Evolutionary conservation across 2,888 invertebrate species (phyloP).

Genomic region (Antheraea assamensis): DNA sequence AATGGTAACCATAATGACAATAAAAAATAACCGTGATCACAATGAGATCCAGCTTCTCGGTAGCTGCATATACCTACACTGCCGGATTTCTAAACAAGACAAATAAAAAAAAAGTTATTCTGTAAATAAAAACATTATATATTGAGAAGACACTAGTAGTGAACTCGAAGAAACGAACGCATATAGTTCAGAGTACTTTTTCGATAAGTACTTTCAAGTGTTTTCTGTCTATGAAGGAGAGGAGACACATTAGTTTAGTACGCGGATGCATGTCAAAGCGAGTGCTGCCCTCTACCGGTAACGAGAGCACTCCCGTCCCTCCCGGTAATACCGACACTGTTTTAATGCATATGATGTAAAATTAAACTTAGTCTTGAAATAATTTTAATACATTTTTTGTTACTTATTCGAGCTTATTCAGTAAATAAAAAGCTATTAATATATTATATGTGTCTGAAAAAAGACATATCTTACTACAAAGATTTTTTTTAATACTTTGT

Average conservation of each 20-base stretch:
- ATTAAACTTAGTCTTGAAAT: background rate
- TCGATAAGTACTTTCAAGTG: background rate
- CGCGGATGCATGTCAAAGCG: background rate
- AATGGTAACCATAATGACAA: too few relatives aligned
- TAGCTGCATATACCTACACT: too few relatives aligned
- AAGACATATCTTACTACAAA: too few relatives aligned
- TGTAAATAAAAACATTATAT: too few relatives aligned
- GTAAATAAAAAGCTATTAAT: too few relatives aligned
- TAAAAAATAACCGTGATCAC: too few relatives aligned
- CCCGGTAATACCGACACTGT: background rate
- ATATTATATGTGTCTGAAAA: too few relatives aligned
- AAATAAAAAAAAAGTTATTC: too few relatives aligned
- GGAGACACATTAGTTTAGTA: background rate
- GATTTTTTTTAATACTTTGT: too few relatives aligned
- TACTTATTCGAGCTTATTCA: background rate
- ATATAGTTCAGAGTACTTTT: background rate
- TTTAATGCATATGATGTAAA: background rate
- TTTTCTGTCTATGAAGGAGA: background rate
- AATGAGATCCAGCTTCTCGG: too few relatives aligned
- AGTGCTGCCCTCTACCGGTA: background rate
- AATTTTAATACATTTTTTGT: background rate
- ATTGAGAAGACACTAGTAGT: too few relatives aligned
- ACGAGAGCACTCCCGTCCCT: background rate
- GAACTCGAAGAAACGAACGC: background rate
- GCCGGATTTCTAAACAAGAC: too few relatives aligned